Evolutionary conservation across 1,140 invertebrate genomes (phyloP), one percentile per base, ranked within the genome.

Genomic region (Bombus breviceps): DNA sequence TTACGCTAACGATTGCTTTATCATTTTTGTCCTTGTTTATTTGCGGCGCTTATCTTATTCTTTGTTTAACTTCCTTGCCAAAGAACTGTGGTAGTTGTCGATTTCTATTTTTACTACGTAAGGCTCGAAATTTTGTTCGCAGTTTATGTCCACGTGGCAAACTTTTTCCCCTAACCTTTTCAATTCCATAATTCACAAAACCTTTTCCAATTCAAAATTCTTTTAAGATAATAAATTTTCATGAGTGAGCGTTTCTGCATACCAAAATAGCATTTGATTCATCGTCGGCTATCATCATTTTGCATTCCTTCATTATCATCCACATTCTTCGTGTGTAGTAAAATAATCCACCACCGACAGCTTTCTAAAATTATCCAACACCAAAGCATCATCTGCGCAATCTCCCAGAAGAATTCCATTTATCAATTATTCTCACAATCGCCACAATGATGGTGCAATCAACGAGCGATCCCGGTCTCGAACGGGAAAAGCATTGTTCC

Each of bases 401-500:
- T 28, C 25, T 59, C 57, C 3, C 59, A 62, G 59, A 62, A 62
- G 59, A 62, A 62, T 62, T 62, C 59, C 59, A 62, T 62, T 62
- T 62, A n/a, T 62, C 59, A 62, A 62, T 62, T n/a, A 62, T 62
- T n/a, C 28, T n/a, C 10, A 12, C 59, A n/a, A 62, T 62, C 59
- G 5, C 1, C 28, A 62, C 28, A 62, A 62, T n/a, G 59, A 62
- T n/a, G n/a, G 64, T 3, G 64, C 10, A 28, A 6, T 15, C 64
- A 25, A 34, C 69, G 64, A 43, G 8, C 6, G 68, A 74, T 71
- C 41, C 62, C 62, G 43, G 68, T 77, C 43, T 41, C 53, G 32
- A 62, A 71, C 25, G 37, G 41, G 87, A 47, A 47, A 86, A 86
- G 81, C 62, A 88, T 85, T 62, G 74, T 86, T 78, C 79, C 78